Base-by-base conservation (phyloP, 2,888 invertebrate species). In the Craniophora ligustri region DNA sequence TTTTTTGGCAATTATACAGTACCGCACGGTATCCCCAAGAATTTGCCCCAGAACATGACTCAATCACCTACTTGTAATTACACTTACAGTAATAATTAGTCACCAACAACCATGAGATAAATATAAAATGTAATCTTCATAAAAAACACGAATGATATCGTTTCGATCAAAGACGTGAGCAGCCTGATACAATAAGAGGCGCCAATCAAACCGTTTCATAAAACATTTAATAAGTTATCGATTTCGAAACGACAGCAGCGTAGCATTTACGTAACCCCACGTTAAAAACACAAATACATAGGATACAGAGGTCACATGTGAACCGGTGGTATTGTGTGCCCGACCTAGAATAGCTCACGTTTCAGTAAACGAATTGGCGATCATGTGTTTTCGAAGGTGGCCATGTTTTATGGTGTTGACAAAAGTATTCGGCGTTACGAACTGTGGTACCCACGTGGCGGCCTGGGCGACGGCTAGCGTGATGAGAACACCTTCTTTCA, bases 371-470 rank as follows among this genome's bases (percentile, higher is more conserved):
- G 58, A 53, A 71, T 77, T 72, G 70, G 60, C 71, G 83, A 89
- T 92, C 90, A 91, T 90, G 87, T 91, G 89, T 88, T 88, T 76
- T 71, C 57, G 44, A 80, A 73, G 85, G 86, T 77, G 73, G 85
- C 85, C 85, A 87, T 88, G 74, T 82, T 84, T 70, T 69, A 83
- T 85, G 78, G 73, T 79, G 80, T 81, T 78, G 66, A 75, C 74
- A 72, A 67, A 39, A 65, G 39, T 50, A 54, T 47, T 69, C 76
- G 82, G 85, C 79, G 73, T 77, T 79, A 74, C 82, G 80, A 84
- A 80, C 65, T 67, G 55, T 34, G 59, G 64, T 75, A 72, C 69
- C 64, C 56, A 75, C 68, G 32, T 65, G 51, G 44, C 41, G 39
- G 10, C 5, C 8, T 35, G 45, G 36, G 6, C 39, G 31, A 18